Conservation (phyloP, 2,113 vertebrate genomes). For the Cettia cetti region DNA sequence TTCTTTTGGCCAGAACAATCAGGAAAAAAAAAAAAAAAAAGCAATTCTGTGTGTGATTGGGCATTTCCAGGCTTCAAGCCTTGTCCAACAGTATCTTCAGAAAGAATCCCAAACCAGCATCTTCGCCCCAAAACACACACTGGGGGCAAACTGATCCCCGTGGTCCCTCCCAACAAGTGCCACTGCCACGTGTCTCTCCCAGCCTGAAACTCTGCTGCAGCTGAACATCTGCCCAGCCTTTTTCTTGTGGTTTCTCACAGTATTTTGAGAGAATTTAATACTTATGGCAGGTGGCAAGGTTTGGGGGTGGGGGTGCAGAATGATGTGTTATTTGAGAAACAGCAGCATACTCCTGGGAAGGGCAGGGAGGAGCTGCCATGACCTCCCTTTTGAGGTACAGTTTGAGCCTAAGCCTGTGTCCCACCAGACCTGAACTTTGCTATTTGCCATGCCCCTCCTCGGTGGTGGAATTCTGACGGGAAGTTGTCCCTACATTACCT, state of each 20-base stretch:
- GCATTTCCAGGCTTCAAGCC: neutral
- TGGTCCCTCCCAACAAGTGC: neutral
- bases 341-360: neutral
- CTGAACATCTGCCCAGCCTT: neutral
- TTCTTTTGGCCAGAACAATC: neutral
- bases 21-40: neutral
- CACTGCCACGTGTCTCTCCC: neutral
- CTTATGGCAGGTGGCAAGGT: neutral
- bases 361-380: neutral
- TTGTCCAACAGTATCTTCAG: neutral
- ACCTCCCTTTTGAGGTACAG: neutral
- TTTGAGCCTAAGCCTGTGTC: neutral
- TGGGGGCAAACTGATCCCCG: neutral
- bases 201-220: accelerated
- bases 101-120: neutral
- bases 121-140: accelerated
- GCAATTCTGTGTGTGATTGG: neutral
- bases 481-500: neutral
- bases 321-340: neutral
- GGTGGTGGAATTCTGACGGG: neutral
- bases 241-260: neutral
- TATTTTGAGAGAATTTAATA: neutral
- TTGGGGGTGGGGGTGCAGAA: neutral
- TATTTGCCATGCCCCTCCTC: neutral
- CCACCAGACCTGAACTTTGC: neutral